Evolutionary conservation across 2,113 vertebrate species (phyloP).

Genomic region (Pseudopipra pipra): DNA sequence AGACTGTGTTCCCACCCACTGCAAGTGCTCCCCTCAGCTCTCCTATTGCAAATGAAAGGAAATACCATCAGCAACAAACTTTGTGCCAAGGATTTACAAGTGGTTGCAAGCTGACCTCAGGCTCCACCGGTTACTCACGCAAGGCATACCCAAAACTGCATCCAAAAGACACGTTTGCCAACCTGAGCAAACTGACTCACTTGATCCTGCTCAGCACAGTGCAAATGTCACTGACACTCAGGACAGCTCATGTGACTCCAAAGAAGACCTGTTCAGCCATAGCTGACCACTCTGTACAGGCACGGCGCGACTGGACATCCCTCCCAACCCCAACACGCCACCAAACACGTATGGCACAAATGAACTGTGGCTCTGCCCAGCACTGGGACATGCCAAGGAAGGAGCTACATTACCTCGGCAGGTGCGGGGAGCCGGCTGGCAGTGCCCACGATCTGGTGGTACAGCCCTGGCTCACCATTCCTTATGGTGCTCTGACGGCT

Average conservation of each 20-base stretch:
- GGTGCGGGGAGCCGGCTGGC: conserved; percentile 62
- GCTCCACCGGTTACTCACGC: rapidly evolving
- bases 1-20: rapidly evolving
- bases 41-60: background rate
- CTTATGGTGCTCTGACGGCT: conserved; percentile 75
- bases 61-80: background rate
- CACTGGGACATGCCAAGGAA: background rate
- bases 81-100: background rate
- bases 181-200: background rate
- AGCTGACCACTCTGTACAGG: background rate
- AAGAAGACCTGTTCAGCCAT: background rate
- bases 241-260: background rate
- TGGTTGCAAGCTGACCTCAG: background rate
- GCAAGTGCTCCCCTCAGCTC: background rate
- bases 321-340: background rate
- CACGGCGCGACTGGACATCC: rapidly evolving
- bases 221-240: background rate
- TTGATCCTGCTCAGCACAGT: background rate
- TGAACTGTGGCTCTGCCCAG: background rate
- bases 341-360: rapidly evolving
- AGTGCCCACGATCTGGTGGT: conserved; percentile 74
- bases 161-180: background rate
- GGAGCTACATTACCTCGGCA: conserved; percentile 69
- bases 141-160: background rate
- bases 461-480: conserved; percentile 72